Evolutionary conservation across 1,140 invertebrate genomes (phyloP), one percentile per base, ranked within the genome.

Genomic region (Meloidogyne chitwoodi): DNA sequence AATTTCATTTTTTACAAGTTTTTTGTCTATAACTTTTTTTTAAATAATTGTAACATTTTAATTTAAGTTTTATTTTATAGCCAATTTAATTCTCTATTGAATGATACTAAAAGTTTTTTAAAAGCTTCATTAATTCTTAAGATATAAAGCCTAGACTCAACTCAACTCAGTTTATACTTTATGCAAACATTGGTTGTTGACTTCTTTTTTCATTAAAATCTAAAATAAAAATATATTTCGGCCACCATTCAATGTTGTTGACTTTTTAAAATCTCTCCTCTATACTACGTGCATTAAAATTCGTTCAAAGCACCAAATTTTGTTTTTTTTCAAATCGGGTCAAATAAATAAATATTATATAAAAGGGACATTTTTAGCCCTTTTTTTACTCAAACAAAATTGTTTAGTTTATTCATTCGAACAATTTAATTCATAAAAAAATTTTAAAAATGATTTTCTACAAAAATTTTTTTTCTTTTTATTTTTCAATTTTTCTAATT

Each of bases 271-370:
- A n/a, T 56, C 48, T 56, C 12, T 56, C 5, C 4, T 31, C n/a
- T 8, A n/a, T n/a, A n/a, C n/a, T n/a, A 56, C 48, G 48, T 56
- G 48, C 48, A n/a, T n/a, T n/a, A 56, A 56, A 56, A 56, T 56
- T 56, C 48, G 48, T 56, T 56, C 48, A 56, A 56, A 56, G 48
- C 48, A 56, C n/a, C 48, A 56, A 56, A 6, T n/a, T 44, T n/a
- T 19, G 38, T 41, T 41, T 44, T 16, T 44, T 16, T 44, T 44
- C 41, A 44, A 44, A 16, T 19, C 48, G 48, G 48, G 48, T 56
- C 48, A 70, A 70, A 16, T 61, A 70, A n/a, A n/a, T n/a, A n/a
- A n/a, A n/a, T n/a, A n/a, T n/a, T n/a, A 22, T 61, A 41, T 29
- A n/a, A 44, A 41, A 70, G 61, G 29, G 10, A 44, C 29, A 44